Evolutionary conservation across 2,888 invertebrate genomes (phyloP).

Genomic region (Melikaiella ostensackeni): DNA sequence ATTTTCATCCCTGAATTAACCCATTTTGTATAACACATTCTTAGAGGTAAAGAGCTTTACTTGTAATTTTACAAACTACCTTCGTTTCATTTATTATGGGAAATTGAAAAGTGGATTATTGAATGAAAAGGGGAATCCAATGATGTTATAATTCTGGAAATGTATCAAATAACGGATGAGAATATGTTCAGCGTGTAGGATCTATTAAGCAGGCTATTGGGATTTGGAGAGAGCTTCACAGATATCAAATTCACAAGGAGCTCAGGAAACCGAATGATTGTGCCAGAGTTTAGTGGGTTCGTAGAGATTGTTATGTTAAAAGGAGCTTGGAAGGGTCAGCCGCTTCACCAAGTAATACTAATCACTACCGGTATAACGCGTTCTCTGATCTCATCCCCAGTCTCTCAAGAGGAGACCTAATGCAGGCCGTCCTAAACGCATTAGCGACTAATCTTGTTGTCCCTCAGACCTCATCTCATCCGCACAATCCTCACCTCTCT

Average conservation of each 20-base stretch:
- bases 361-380: conserved; percentile 47
- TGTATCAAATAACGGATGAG: no score
- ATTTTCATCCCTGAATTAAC: conserved; percentile 36
- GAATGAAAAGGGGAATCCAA: no score
- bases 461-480: conserved; percentile 59
- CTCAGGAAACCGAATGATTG: conserved; percentile 24
- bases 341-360: conserved; percentile 40
- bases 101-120: neutral
- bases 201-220: neutral
- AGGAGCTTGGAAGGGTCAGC: conserved; percentile 39
- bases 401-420: conserved; percentile 54
- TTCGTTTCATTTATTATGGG: neutral
- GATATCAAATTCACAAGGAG: conserved; percentile 16
- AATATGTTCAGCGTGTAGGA: no score
- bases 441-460: conserved; percentile 69
- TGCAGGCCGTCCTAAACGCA: conserved; percentile 64
- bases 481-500: conserved; percentile 51
- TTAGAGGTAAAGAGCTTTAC: neutral
- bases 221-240: neutral
- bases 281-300: conserved; percentile 16
- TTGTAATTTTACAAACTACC: conserved; percentile 13
- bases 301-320: conserved; percentile 29
- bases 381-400: conserved; percentile 42
- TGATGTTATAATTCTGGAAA: no score
- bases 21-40: conserved; percentile 24